A percentile compares a stretch with the other conserved stretches of the same genome.
These are phyloP conservation scores for Oryzias woworae DNA, from an alignment of 2,113 vertebrate genomes.

Conservation along the genomic window DNA sequence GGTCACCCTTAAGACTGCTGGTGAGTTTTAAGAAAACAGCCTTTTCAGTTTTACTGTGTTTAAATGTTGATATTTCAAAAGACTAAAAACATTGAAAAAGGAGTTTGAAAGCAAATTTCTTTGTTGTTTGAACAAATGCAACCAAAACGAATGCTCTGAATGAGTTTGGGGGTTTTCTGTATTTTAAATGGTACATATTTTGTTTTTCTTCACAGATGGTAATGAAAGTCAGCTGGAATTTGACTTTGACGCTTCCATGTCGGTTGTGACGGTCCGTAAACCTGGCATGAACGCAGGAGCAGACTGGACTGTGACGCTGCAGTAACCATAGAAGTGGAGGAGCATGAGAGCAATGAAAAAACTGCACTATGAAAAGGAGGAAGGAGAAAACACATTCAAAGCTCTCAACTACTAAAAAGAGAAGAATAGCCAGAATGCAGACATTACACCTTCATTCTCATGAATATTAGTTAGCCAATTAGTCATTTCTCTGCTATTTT, in stretches of 20 bases:
- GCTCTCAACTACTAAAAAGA: constrained; percentile 28
- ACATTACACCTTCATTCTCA: constrained; percentile 18
- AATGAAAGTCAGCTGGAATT: constrained; percentile 79
- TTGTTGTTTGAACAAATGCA: too few relatives aligned
- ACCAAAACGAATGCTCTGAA: background rate
- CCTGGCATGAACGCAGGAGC: constrained; percentile 81
- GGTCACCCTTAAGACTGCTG: constrained; percentile 74
- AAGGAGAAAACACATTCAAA: constrained; percentile 9
- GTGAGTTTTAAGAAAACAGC: constrained; percentile 60
- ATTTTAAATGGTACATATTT: background rate
- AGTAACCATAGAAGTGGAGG: constrained; percentile 66
- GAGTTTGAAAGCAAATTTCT: too few relatives aligned
- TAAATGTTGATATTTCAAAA: background rate
- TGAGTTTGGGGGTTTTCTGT: background rate
- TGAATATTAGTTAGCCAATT: constrained; percentile 28
- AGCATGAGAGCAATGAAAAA: constrained; percentile 4
- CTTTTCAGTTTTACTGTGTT: background rate
- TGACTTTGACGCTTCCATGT: constrained; percentile 81
- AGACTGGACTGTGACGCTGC: constrained; percentile 83
- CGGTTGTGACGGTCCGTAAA: constrained; percentile 84
- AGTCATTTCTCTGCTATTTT: constrained; percentile 30
- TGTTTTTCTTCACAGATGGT: constrained; percentile 66
- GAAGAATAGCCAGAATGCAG: constrained; percentile 9
- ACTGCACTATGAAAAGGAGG: constrained; percentile 11
- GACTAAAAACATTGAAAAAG: too few relatives aligned